Base-by-base conservation (phyloP, 2,113 vertebrate genomes). In the Bostrychus sinensis region DNA sequence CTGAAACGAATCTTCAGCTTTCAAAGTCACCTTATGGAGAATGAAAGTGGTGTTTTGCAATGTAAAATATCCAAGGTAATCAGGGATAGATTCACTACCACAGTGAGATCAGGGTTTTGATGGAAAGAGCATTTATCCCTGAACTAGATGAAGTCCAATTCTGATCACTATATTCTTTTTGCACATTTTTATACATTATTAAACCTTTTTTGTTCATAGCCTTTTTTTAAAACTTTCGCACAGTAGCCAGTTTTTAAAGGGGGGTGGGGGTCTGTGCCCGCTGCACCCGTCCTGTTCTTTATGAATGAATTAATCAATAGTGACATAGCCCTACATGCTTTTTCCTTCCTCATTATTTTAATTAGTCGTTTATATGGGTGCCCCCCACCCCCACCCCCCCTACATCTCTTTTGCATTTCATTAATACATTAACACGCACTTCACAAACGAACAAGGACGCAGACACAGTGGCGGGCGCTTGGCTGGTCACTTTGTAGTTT, bases 281-380 rank as follows among this genome's bases (percentile, higher is more conserved):
- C 83, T 74, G 66, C 56, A 70, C 64, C 72, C 50, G 63, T 1
- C 45, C 62, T 46, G 81, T 94, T 94, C 93, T 95, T 95, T 93
- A 94, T 93, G 91, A 93, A 91, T 90, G 92, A 94, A 95, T 96
- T 95, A 95, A 97, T 96, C 94, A 95, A 92, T 91, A 91, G 88
- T 93, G 95, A 95, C 95, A 95, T 84, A 80, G 89, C 93, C 92
- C 93, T 92, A 95, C 94, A 94, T 94, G 92, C 92, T 94, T 95
- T 93, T 92, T 94, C 92, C 89, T 93, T 91, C 86, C 92, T 95
- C 92, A 92, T 96, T 96, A 95, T 94, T 94, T 93, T 95, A 96
- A 96, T 96, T 93, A 93, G 69, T 89, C 90, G 90, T 96, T 95
- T 95, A 93, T 94, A 94, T 94, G 92, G 93, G 92, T 91, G 86